Evolutionary conservation across 2,113 vertebrate species (phyloP), one percentile per base, ranked within the genome.

Genomic region (Laticauda laticaudata): DNA sequence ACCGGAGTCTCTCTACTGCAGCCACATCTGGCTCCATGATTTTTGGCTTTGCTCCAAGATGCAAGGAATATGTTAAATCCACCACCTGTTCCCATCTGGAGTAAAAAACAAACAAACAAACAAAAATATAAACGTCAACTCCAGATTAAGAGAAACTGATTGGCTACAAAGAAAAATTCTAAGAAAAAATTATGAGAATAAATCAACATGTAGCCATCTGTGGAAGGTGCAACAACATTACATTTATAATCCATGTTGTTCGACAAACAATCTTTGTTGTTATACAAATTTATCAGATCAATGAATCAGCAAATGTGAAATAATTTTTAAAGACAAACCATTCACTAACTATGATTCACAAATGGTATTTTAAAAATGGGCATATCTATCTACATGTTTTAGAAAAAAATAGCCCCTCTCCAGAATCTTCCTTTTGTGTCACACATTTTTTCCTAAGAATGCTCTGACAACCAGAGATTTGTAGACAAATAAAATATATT

Each of bases 81-180:
- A 99, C 99, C 95, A 99, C 99, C 93, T 99, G 98, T 93, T 99
- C 99, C 99, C 99, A 99, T 91, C 98, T 99, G 96, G 75, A 95
- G 95, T 43, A 89, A 91, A 91, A 23, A 15, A 54, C 8, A 86
- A 3, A 34, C 21, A 90, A 48, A 51, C 7, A 1, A 23, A 85
- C 39, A 61, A 53, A 86, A 43, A 0, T 3, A 55, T 23, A 39
- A 55, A 14, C 11, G 21, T 29, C 23, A 55, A 89, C 5, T 86
- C 54, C 43, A 89, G 26, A 48, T 86, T 54, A 90, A 51, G 59
- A 90, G 56, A 43, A 90, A 90, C 2, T 53, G 87, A 86, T 48
- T n/a, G 14, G 24, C 55, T 57, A 3, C 15, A 86, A 39, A 48
- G 45, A 48, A 5, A 57, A 59, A 43, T 34, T 9, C 18, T 90